Base-by-base conservation (phyloP, 2,888 invertebrate genomes). In the Amphipoea lucens region DNA sequence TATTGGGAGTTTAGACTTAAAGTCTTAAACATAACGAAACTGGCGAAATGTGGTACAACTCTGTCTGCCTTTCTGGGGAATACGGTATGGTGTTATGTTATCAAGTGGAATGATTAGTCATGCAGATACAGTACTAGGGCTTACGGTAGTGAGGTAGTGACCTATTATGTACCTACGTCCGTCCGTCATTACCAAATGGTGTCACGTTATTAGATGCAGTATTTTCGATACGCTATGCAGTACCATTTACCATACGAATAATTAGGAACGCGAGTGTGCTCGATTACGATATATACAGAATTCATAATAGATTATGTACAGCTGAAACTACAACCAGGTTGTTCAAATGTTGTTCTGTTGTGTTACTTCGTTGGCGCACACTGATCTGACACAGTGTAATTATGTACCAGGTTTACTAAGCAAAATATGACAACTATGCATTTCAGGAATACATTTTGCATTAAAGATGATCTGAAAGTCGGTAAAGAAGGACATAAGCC, bases 161-260 rank as follows among this genome's bases (percentile, higher is more conserved):
- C 83, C 82, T 86, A 87, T 87, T 81, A 87, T 84, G 74, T 66
- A 66, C 51, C 65, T 82, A 87, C 82, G 77, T 89, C 81, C 85
- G 86, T 84, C 85, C 85, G 86, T 84, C 85, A 82, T 63, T 82
- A 84, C 74, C 83, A 79, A 90, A 89, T 76, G 73, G 74, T 88
- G 87, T 90, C 87, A 81, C 83, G 77, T 69, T 51, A 68, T 78
- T 68, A 68, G 29, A 71, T 82, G 78, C 76, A 81, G 73, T 67
- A 78, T 76, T 78, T 66, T 79, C 74, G 79, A 74, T 87, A 74
- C 66, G 48, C n/a, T 70, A 42, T 76, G n/a, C 70, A 77, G 72
- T 80, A 80, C 65, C 75, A 62, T 71, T 66, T 77, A 76, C 57
- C 63, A 72, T 54, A 62, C 17, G 63, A 76, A 77, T 78, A 85